Evolutionary conservation across 2,797 vertebrate species (phyloP).

Genomic region (Pygocentrus nattereri): DNA sequence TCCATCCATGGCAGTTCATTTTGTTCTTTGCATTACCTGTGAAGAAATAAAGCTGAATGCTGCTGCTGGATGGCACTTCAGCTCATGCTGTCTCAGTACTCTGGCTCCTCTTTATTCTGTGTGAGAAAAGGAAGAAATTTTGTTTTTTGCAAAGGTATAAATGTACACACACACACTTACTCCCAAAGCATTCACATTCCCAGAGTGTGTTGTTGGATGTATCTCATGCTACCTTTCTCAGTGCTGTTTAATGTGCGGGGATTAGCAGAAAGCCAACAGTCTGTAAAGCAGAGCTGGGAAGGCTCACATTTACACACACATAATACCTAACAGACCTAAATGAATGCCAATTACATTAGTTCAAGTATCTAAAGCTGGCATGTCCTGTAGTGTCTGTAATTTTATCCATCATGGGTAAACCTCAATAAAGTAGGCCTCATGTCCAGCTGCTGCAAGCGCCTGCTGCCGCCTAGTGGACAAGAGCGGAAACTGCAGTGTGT

Average conservation of each 20-base stretch:
- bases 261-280: slow-evolving; percentile 61
- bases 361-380: neutral
- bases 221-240: slow-evolving; percentile 37
- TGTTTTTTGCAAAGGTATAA: slow-evolving; percentile 7
- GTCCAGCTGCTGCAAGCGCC: slow-evolving; percentile 3
- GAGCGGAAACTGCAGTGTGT: neutral
- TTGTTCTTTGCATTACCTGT: no score
- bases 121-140: no score
- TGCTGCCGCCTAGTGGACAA: slow-evolving; percentile 41
- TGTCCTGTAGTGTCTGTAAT: neutral
- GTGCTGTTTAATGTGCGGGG: slow-evolving; percentile 58
- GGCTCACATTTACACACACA: slow-evolving; percentile 25
- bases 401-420: neutral
- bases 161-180: slow-evolving; percentile 13
- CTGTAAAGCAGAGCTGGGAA: slow-evolving; percentile 49
- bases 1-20: no score
- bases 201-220: slow-evolving; percentile 27
- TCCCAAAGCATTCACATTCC: slow-evolving; percentile 29
- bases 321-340: neutral
- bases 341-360: neutral
- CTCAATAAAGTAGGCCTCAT: neutral
- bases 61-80: no score
- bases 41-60: no score
- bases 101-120: no score
- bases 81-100: no score